phyloP scores from a whole-genome alignment of 2,113 vertebrate genomes.

The Scomber scombrus region DNA sequence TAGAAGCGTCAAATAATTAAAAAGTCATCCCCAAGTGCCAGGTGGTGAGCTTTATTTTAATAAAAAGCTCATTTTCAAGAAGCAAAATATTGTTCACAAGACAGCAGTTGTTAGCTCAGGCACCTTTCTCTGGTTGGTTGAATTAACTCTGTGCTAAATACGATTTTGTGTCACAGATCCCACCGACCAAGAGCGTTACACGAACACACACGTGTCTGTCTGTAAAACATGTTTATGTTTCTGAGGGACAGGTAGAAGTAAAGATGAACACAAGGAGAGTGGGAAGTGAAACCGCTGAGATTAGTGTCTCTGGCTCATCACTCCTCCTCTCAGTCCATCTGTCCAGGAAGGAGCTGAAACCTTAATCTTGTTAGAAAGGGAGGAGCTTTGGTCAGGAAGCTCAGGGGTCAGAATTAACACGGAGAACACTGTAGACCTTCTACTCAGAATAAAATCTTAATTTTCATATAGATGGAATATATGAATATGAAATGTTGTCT shows the following conservation, averaged over 20 bases:
- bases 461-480: constrained; percentile 12
- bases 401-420: constrained; percentile 24
- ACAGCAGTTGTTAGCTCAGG: neutral
- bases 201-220: neutral
- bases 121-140: neutral
- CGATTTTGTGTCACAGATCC: neutral
- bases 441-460: constrained; percentile 8
- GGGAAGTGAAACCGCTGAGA: constrained; percentile 41
- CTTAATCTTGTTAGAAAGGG: constrained; percentile 75
- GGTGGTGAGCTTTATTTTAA: neutral
- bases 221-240: constrained; percentile 12
- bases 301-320: constrained; percentile 26
- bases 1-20: constrained; percentile 9
- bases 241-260: neutral
- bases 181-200: neutral
- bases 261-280: constrained; percentile 5
- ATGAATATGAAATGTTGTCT: neutral
- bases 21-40: neutral
- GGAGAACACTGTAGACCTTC: neutral
- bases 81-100: neutral
- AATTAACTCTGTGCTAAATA: neutral
- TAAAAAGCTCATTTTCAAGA: neutral
- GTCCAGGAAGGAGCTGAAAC: constrained; percentile 64
- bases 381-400: constrained; percentile 13
- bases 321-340: constrained; percentile 60